A percentile compares a stretch with the other conserved stretches of the same genome.
Conservation (phyloP, 2,797 vertebrate genomes). For the Lacerta agilis region DNA sequence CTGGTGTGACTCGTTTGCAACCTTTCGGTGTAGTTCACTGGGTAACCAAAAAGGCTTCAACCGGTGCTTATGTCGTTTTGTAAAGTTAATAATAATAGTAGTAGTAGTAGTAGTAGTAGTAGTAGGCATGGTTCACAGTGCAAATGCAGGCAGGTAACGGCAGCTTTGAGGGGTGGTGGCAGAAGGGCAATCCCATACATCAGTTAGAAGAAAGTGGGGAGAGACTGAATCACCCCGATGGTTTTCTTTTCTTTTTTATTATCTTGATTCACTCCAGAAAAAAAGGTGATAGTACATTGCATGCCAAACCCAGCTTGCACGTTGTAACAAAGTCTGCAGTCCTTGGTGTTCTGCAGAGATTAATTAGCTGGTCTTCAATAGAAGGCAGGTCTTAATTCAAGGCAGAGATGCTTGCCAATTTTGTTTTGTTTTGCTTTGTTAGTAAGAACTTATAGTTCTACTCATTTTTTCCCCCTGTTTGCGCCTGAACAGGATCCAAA, state of each 20-base stretch:
- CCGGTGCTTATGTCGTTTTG: no score
- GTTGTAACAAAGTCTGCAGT: not conserved
- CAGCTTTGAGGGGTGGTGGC: not conserved
- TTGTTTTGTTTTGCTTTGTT: constrained; percentile 2
- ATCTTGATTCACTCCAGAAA: not conserved
- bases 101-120: no score
- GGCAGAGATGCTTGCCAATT: constrained; percentile 15
- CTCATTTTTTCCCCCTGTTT: not conserved
- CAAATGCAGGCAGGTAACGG: no score
- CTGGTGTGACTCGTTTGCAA: no score
- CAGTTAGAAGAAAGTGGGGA: not conserved
- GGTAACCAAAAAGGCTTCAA: no score
- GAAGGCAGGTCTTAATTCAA: constrained; percentile 26
- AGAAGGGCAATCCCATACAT: not conserved
- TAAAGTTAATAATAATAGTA: no score
- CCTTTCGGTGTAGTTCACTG: no score
- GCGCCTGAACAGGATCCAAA: not conserved
- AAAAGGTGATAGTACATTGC: not conserved
- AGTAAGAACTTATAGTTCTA: constrained; percentile 1
- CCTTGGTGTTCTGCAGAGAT: constrained; percentile 6
- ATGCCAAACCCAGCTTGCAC: not conserved
- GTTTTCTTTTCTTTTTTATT: not conserved
- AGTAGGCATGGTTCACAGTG: no score
- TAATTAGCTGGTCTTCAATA: constrained; percentile 15
- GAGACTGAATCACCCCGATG: not conserved